Evolutionary conservation across 92 coral and sea anemone species (phyloP).

Genomic region (Heteractis magnifica): DNA sequence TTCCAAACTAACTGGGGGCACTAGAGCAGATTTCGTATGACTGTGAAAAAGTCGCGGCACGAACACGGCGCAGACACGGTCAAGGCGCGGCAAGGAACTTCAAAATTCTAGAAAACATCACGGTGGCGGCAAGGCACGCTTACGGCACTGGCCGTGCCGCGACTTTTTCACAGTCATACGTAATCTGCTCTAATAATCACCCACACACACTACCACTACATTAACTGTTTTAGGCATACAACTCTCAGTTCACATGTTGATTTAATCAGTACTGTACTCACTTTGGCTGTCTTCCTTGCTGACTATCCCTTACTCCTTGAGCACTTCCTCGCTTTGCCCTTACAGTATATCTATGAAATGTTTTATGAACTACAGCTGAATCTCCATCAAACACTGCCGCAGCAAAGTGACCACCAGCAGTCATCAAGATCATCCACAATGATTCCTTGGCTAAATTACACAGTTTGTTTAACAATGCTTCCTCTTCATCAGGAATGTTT

Average conservation of each 20-base stretch:
- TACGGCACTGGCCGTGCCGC: too few species aligned
- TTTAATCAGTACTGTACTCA: constrained; percentile 16
- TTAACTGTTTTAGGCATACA: neutral
- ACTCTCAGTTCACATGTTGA: too few species aligned
- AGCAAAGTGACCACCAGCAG: constrained; percentile 99
- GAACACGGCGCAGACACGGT: too few species aligned
- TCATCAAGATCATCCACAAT: constrained; percentile 86
- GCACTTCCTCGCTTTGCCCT: constrained; percentile 96
- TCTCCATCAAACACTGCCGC: constrained; percentile 88
- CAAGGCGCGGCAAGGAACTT: too few species aligned
- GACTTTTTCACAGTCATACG: too few species aligned
- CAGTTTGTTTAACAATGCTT: constrained; percentile 45
- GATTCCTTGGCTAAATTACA: constrained; percentile 45
- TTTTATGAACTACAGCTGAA: constrained; percentile 77
- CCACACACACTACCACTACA: too few species aligned
- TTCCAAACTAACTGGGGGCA: too few species aligned
- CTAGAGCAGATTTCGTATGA: too few species aligned
- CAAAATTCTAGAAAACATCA: too few species aligned
- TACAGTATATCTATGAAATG: constrained; percentile 96
- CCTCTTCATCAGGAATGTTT: constrained; percentile 27
- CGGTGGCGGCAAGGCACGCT: too few species aligned
- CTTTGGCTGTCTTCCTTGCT: constrained; percentile 94
- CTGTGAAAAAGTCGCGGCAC: too few species aligned
- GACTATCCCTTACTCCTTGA: constrained; percentile 86
- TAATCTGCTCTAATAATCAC: too few species aligned